Conservation (phyloP, 2,797 vertebrate genomes). For the Enteromius paludinosus region DNA sequence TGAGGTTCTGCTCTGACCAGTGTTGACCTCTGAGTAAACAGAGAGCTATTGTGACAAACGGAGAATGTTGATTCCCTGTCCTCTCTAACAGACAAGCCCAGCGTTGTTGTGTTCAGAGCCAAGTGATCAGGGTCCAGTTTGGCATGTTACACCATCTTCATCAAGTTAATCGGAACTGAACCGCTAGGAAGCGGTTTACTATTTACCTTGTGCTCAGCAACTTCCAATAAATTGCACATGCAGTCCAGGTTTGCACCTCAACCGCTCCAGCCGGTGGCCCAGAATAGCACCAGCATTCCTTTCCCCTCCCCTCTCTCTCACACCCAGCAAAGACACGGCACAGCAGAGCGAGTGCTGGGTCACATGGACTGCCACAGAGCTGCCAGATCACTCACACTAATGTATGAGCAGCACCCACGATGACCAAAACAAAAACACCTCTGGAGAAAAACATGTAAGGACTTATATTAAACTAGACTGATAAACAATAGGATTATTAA, state of each 20-base stretch:
- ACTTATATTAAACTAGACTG: background rate
- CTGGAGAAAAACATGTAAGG: background rate
- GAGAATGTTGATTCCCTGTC: constrained; percentile 57
- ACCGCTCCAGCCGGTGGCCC: constrained; percentile 63
- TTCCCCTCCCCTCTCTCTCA: constrained; percentile 65
- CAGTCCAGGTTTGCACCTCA: constrained; percentile 33
- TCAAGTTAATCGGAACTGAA: background rate
- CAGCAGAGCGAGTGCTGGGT: constrained; percentile 71
- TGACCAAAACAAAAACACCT: constrained; percentile 36
- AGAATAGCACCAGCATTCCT: constrained; percentile 80
- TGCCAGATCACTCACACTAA: constrained; percentile 61
- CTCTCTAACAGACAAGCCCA: constrained; percentile 44
- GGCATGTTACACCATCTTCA: background rate
- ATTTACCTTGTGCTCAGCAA: constrained; percentile 24
- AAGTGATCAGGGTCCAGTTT: constrained; percentile 14
- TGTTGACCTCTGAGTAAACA: constrained; percentile 58
- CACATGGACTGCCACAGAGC: constrained; percentile 73
- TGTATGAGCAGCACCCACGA: constrained; percentile 28
- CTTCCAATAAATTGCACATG: constrained; percentile 36
- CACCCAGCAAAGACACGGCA: constrained; percentile 64
- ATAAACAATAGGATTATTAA: background rate
- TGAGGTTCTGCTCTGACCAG: constrained; percentile 49
- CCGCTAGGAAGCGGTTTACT: background rate
- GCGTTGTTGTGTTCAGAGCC: constrained; percentile 22
- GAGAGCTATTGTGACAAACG: constrained; percentile 48